Evolutionary conservation across 2,113 vertebrate species (phyloP).

Genomic region (Periophthalmus modestus): DNA sequence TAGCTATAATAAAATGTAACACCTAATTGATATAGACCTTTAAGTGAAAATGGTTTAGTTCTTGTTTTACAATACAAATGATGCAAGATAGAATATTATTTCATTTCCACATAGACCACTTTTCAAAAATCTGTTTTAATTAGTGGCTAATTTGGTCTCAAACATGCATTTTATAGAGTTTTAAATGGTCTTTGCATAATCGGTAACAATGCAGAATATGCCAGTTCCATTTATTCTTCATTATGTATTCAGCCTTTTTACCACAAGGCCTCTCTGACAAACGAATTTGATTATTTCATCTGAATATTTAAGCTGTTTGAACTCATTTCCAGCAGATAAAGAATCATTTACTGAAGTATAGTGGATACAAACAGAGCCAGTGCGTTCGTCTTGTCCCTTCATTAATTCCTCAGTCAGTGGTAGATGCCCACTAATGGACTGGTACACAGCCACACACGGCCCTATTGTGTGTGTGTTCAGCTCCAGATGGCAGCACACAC

Average conservation of each 20-base stretch:
- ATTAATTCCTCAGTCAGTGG: constrained; percentile 46
- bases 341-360: constrained; percentile 19
- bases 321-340: background rate
- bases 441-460: constrained; percentile 21
- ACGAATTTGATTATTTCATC: background rate
- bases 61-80: too few species aligned
- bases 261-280: background rate
- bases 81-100: too few species aligned
- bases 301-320: background rate
- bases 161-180: background rate
- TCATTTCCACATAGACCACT: too few species aligned
- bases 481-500: constrained; percentile 87
- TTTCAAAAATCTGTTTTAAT: background rate
- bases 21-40: too few species aligned
- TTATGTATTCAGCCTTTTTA: constrained; percentile 1
- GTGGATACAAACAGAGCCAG: constrained; percentile 16
- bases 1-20: too few species aligned
- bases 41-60: too few species aligned
- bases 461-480: constrained; percentile 9
- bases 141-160: background rate
- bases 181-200: background rate
- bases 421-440: constrained; percentile 41
- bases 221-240: constrained; percentile 4
- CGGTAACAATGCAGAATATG: background rate
- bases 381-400: constrained; percentile 17